These are phyloP conservation scores for Acanthornis magna DNA, from an alignment of 2,797 vertebrate genomes.

Conservation along the genomic window DNA sequence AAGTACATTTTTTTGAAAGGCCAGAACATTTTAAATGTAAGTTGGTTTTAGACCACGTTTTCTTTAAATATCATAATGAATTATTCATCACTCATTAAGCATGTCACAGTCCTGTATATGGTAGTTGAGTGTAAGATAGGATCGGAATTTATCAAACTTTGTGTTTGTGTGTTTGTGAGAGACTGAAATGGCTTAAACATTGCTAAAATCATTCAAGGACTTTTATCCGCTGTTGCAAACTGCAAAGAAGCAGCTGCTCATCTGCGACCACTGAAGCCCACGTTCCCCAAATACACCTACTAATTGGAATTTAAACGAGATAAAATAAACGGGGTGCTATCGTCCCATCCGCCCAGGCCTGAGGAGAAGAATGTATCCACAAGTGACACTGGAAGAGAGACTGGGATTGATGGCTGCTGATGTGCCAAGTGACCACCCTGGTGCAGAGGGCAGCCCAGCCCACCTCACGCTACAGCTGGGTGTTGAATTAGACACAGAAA, in stretches of 20 bases:
- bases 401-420: background rate
- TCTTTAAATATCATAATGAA: background rate
- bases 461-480: background rate
- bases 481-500: background rate
- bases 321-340: too few species aligned
- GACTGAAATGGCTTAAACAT: background rate
- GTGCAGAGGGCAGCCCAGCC: background rate
- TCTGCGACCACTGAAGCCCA: background rate
- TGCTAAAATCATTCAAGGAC: background rate
- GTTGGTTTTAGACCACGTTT: background rate
- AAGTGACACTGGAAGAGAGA: background rate
- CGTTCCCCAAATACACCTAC: background rate
- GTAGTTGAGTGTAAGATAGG: background rate
- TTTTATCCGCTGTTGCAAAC: background rate
- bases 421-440: rapidly evolving
- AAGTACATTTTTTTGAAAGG: background rate
- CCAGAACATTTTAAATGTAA: background rate
- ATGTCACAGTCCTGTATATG: background rate
- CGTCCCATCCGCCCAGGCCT: background rate
- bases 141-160: background rate
- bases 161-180: background rate
- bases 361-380: background rate
- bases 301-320: background rate
- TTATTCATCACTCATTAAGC: background rate
- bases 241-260: background rate